These are phyloP conservation scores for Cantharis nigra DNA, from an alignment of 2,888 invertebrate genomes.

Conservation along the genomic window DNA sequence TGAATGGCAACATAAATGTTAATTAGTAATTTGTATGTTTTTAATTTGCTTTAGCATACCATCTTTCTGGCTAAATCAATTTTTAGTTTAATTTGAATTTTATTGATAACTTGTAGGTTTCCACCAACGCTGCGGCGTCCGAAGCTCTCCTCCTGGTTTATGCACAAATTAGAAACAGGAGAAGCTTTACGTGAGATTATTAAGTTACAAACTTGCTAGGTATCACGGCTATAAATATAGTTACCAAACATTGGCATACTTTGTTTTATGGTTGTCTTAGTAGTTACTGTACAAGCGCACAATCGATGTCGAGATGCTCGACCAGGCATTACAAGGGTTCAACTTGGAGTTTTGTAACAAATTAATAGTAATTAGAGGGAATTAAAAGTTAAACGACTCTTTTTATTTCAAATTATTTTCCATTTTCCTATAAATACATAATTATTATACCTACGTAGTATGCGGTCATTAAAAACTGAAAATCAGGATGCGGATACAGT, in stretches of 20 bases:
- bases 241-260: slow-evolving; percentile 29
- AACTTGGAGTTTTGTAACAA: slow-evolving; percentile 3
- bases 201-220: slow-evolving; percentile 42
- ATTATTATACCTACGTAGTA: neutral
- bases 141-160: slow-evolving; percentile 32
- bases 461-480: neutral
- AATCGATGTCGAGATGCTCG: slow-evolving; percentile 4
- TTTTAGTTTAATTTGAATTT: neutral
- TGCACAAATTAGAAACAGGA: slow-evolving; percentile 42
- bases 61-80: neutral
- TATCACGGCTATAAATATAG: slow-evolving; percentile 36
- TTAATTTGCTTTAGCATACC: neutral
- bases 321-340: slow-evolving; percentile 14
- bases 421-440: too few species aligned
- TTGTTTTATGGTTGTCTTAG: slow-evolving; percentile 29
- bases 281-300: slow-evolving; percentile 15
- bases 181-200: slow-evolving; percentile 43
- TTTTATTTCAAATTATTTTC: neutral
- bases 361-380: neutral
- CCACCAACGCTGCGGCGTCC: neutral
- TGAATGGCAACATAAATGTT: slow-evolving; percentile 10
- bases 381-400: neutral
- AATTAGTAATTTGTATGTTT: neutral
- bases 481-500: too few species aligned
- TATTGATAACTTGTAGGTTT: neutral